These are phyloP conservation scores for Pantala flavescens DNA, from an alignment of 1,140 invertebrate genomes.

Conservation along the genomic window DNA sequence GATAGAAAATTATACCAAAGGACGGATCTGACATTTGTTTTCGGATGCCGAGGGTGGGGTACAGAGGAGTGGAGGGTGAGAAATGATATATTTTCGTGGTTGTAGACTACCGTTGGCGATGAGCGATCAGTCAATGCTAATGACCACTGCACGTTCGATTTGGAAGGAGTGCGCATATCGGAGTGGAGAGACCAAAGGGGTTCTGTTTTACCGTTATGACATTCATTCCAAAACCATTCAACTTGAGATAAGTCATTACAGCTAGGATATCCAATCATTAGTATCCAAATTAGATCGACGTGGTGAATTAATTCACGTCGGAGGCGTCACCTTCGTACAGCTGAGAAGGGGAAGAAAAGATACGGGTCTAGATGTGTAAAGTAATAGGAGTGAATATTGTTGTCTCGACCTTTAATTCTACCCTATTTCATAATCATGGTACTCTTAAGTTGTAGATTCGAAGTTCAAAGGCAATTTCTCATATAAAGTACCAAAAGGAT, in stretches of 20 bases:
- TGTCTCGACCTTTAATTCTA: neutral
- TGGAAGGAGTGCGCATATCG: neutral
- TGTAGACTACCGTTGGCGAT: neutral
- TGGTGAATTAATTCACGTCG: neutral
- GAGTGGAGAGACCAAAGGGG: neutral
- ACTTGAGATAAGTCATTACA: neutral
- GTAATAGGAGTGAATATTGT: neutral
- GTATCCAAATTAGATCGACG: slow-evolving; percentile 1
- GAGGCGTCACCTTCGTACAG: neutral
- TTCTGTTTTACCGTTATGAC: neutral
- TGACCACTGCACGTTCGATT: neutral
- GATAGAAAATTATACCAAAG: neutral
- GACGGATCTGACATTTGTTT: neutral
- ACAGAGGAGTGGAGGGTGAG: neutral
- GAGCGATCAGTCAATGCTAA: neutral
- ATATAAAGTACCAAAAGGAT: no score
- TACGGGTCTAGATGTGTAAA: neutral
- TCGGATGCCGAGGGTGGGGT: neutral
- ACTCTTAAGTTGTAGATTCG: no score
- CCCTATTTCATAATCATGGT: no score
- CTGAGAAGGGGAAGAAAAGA: neutral
- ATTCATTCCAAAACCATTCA: neutral
- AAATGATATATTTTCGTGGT: neutral
- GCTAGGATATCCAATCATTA: neutral
- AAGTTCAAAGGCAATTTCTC: no score